Evolutionary conservation across 2,888 invertebrate species (phyloP), one percentile per base, ranked within the genome.

Genomic region (Athalia cordata): DNA sequence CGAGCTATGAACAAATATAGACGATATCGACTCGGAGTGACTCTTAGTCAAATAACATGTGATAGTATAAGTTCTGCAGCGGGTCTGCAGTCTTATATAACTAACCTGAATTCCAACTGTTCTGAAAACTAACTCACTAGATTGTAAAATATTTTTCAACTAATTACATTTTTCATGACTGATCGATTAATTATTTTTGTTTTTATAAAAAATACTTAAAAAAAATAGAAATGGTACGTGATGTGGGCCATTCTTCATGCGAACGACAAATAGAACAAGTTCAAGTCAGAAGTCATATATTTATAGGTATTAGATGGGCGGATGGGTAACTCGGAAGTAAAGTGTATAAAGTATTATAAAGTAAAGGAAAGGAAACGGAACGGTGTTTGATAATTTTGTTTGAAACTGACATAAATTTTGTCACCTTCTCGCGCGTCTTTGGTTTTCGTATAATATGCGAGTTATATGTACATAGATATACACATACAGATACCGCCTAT

Each of bases 381-480:
- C 62, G 64, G 75, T 75, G 72, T 72, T 78, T 78, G 72, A 78
- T 78, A 78, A 78, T 78, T 72, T 78, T 78, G 62, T 78, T 78
- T 45, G 78, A 72, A 78, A 78, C 59, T 64, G 78, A 61, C 78
- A 78, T 78, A 70, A 78, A 78, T 78, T 74, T 50, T 29, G 9
- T n/a, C 47, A 50, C 50, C 50, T 9, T 13, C 45, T 55, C 13
- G 52, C 13, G 6, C 0, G 13, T 49, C 67, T 8, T 29, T 7
- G 6, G 13, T 15, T 29, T 62, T 15, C 0, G 55, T 55, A 4
- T 55, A 55, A 9, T 9, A 4, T 55, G 7, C n/a, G 45, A 65
- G 61, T 6, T 13, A 13, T 6, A 45, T 3, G 11, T 45, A 45
- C 29, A 2, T 29, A 29, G 29, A 29, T 29, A 29, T 29, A 29